Evolutionary conservation across 2,888 invertebrate species (phyloP), one percentile per base, ranked within the genome.

Genomic region (Apantesis nais): DNA sequence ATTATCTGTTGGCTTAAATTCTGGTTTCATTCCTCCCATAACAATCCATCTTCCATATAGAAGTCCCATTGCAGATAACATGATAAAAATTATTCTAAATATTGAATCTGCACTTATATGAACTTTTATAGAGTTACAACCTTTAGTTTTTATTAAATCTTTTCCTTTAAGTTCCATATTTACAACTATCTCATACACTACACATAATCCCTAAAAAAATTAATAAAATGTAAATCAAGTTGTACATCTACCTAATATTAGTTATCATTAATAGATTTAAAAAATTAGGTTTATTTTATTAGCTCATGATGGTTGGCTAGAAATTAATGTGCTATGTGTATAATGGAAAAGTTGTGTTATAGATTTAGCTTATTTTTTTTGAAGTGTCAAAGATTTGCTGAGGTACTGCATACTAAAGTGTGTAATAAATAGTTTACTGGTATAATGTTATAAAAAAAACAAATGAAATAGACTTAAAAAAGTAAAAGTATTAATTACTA

Each of bases 1-100:
- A 94, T 99, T 99, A 90, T 99, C 99, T 80, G 97, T 97, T 67
- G 95, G 90, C 86, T 98, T 97, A 89, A 99, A 99, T 67, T 95
- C 96, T 16, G 99, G 99, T 69, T 96, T 95, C 72, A 96, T 95
- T 78, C 97, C 97, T 74, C 97, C 97, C 97, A 99, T 99, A 63
- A 98, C 90, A 86, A 95, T 95, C 92, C 98, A 97, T 83, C 99
- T 95, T 70, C 95, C 91, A 84, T 96, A 94, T 74, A 98, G 85
- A 60, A 97, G 90, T 8, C 61, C 66, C 19, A 95, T 72, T 44
- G 96, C 74, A 62, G 96, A 95, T 61, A 95, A 89, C 14, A 95
- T 61, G 11, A 97, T 86, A 41, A 95, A 79, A 31, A 91, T 63
- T 69, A 96, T 95, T 78, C 97, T 95, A 70, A 93, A 77, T 11